These are phyloP conservation scores for Ichneumoninae sp. DNA, from an alignment of 2,888 invertebrate genomes.

Conservation along the genomic window DNA sequence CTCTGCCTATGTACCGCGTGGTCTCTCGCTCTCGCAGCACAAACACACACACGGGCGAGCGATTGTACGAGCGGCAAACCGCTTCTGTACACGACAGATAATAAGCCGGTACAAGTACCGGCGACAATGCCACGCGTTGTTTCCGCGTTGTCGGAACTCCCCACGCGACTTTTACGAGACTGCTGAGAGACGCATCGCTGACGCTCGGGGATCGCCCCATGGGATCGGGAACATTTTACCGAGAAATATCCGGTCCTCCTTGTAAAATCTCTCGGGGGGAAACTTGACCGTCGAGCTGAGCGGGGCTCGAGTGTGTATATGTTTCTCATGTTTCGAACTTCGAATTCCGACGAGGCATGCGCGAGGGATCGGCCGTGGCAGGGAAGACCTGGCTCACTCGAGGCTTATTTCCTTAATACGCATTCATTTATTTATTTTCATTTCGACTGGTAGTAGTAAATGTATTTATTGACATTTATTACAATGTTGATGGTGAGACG, in stretches of 20 bases:
- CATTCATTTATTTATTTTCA: neutral
- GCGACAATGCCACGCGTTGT: slow-evolving; percentile 78
- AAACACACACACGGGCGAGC: slow-evolving; percentile 51
- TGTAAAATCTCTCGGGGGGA: slow-evolving; percentile 44
- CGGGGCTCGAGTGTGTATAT: slow-evolving; percentile 40
- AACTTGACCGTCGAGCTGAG: slow-evolving; percentile 37
- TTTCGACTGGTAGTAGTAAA: neutral
- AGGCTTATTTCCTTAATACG: neutral
- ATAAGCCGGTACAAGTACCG: slow-evolving; percentile 65
- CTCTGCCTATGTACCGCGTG: slow-evolving; percentile 18
- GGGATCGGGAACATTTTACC: slow-evolving; percentile 33
- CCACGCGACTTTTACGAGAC: slow-evolving; percentile 8
- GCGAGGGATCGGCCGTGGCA: neutral
- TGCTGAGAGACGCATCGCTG: slow-evolving; percentile 19
- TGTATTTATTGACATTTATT: no score
- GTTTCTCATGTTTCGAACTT: slow-evolving; percentile 59
- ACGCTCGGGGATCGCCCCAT: neutral
- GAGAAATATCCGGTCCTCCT: slow-evolving; percentile 32
- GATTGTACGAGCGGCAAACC: slow-evolving; percentile 49
- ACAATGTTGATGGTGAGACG: no score
- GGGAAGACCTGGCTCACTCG: neutral
- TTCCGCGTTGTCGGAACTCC: slow-evolving; percentile 77
- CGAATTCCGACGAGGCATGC: slow-evolving; percentile 7
- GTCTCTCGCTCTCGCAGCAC: slow-evolving; percentile 20
- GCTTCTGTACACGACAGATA: slow-evolving; percentile 60